Conservation (phyloP, 2,113 vertebrate genomes). For the Cathartes aura region DNA sequence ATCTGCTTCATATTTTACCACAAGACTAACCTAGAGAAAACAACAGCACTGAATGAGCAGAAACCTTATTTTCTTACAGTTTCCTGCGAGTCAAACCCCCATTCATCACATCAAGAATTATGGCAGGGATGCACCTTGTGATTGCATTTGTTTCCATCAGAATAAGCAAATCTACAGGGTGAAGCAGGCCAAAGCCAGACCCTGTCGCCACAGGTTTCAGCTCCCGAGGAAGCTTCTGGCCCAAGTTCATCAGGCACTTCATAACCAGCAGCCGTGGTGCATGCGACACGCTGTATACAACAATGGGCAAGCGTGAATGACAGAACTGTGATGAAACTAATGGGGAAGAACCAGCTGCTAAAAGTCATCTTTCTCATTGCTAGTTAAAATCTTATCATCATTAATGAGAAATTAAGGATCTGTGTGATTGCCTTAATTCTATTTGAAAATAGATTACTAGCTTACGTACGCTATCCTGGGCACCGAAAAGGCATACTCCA, state of each 20-base stretch:
- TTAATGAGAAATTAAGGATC: not conserved
- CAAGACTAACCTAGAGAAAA: not conserved
- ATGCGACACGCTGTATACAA: accelerated
- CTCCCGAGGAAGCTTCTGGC: not conserved
- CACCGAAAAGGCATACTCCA: not conserved
- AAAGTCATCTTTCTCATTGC: not conserved
- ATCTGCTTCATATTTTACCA: not conserved
- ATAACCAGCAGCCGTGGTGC: not conserved
- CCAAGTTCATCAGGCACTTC: not conserved
- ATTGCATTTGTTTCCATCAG: not conserved
- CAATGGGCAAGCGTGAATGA: accelerated
- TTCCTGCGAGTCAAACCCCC: not conserved
- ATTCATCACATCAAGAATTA: not conserved
- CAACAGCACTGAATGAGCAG: not conserved
- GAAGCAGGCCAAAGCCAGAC: not conserved
- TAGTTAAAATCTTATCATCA: not conserved
- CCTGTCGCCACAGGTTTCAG: not conserved
- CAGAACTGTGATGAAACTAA: not conserved
- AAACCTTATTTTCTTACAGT: not conserved
- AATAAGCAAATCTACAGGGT: not conserved
- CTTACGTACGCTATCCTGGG: not conserved
- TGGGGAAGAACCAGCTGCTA: not conserved
- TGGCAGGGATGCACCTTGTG: accelerated
- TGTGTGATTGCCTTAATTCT: not conserved
- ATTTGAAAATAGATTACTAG: not conserved